Evolutionary conservation across 2,797 vertebrate species (phyloP).

Genomic region (Acomys russatus): DNA sequence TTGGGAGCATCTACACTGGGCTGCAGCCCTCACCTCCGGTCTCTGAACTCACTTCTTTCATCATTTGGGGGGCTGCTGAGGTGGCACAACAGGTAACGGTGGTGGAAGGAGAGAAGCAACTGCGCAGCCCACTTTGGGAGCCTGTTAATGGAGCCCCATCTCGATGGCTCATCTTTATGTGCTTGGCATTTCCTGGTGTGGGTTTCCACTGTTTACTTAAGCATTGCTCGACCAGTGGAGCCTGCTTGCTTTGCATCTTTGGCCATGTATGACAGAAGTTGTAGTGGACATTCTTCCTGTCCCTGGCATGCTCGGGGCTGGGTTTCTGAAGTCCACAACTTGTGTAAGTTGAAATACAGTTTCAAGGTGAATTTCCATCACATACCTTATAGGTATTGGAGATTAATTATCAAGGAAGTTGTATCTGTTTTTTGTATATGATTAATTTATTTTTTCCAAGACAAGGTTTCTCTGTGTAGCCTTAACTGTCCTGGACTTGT

Average conservation of each 20-base stretch:
- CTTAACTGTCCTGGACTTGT: no score
- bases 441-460: no score
- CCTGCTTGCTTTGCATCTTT: conserved; percentile 30
- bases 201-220: not conserved
- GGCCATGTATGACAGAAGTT: not conserved
- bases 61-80: not conserved
- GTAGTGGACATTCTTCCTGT: not conserved
- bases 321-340: not conserved
- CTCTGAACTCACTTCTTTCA: not conserved
- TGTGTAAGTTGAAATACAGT: not conserved
- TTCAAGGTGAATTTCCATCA: not conserved
- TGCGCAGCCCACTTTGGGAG: not conserved
- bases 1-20: accelerated
- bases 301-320: not conserved
- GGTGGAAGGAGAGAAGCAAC: not conserved
- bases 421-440: not conserved
- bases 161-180: not conserved
- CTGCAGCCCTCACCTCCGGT: not conserved
- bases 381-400: not conserved
- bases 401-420: not conserved
- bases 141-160: not conserved
- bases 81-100: not conserved
- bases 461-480: no score
- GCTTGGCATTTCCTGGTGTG: not conserved
- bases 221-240: not conserved